Evolutionary conservation across 2,113 vertebrate genomes (phyloP).

Genomic region (Ctenomys sociabilis): DNA sequence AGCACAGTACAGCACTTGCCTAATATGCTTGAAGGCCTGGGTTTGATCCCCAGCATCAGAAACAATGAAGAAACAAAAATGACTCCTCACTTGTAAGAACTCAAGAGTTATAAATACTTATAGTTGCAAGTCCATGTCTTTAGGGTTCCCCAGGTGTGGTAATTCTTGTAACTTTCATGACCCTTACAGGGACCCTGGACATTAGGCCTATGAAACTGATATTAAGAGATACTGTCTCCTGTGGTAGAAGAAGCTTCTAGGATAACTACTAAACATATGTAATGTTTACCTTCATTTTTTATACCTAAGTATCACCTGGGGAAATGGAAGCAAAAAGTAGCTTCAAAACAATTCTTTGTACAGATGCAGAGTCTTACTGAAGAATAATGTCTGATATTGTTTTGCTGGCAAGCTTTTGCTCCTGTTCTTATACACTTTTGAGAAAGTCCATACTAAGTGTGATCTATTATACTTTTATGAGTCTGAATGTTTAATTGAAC

Average conservation of each 20-base stretch:
- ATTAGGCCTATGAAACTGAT: background rate
- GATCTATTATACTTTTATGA: background rate
- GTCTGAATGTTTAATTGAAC: slow-evolving; percentile 26
- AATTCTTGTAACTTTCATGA: background rate
- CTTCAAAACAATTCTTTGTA: background rate
- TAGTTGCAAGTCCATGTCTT: slow-evolving; percentile 2
- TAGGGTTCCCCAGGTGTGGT: background rate
- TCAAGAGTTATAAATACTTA: slow-evolving; percentile 36
- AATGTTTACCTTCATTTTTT: background rate
- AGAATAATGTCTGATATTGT: slow-evolving; percentile 13
- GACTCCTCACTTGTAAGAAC: slow-evolving; percentile 7
- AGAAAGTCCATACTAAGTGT: background rate
- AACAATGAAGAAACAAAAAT: background rate
- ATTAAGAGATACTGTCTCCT: background rate
- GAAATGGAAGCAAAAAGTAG: background rate
- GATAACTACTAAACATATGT: background rate
- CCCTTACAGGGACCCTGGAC: background rate
- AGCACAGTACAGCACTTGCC: background rate
- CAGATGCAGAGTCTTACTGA: background rate
- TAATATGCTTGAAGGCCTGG: background rate
- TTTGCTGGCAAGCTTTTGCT: background rate
- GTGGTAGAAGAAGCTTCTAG: background rate
- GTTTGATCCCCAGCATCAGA: background rate
- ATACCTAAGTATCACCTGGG: background rate
- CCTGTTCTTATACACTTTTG: background rate